phyloP scores from a whole-genome alignment of 2,888 invertebrate species.

The Polyommatus icarus region DNA sequence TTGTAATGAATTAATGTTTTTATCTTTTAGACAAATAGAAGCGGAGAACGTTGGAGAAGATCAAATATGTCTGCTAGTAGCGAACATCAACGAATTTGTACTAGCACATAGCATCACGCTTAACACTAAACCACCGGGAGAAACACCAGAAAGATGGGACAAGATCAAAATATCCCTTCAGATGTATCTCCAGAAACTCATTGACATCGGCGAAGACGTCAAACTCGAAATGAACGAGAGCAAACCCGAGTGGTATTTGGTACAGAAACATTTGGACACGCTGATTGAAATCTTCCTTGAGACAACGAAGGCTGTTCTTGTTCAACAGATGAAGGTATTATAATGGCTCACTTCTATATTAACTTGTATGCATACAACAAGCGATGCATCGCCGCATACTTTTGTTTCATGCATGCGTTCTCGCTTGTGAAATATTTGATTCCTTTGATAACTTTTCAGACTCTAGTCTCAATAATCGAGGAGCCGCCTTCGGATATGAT shows the following conservation, averaged over 20 bases:
- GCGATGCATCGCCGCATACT: no score
- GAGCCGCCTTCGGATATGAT: conserved; percentile 83
- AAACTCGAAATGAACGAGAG: conserved; percentile 73
- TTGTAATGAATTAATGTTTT: not conserved
- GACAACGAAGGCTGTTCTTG: conserved; percentile 79
- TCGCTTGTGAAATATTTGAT: not conserved
- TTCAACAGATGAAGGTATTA: conserved; percentile 79
- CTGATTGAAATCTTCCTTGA: conserved; percentile 79
- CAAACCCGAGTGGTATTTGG: conserved; percentile 64
- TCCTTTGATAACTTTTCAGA: conserved; percentile 60
- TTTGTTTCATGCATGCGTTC: not conserved
- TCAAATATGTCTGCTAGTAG: conserved; percentile 74
- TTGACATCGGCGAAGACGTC: conserved; percentile 74
- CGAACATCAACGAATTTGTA: conserved; percentile 80
- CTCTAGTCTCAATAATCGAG: conserved; percentile 84
- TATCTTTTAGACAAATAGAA: conserved; percentile 65
- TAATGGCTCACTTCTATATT: not conserved
- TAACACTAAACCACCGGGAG: conserved; percentile 74
- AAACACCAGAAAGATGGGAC: conserved; percentile 74
- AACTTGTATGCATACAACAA: no score
- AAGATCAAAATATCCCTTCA: conserved; percentile 73
- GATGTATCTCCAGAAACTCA: conserved; percentile 69
- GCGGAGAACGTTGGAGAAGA: conserved; percentile 58
- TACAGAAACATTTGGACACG: conserved; percentile 69
- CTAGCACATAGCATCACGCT: conserved; percentile 75